Evolutionary conservation across 2,888 invertebrate genomes (phyloP).

Genomic region (Hecatera dysodea): DNA sequence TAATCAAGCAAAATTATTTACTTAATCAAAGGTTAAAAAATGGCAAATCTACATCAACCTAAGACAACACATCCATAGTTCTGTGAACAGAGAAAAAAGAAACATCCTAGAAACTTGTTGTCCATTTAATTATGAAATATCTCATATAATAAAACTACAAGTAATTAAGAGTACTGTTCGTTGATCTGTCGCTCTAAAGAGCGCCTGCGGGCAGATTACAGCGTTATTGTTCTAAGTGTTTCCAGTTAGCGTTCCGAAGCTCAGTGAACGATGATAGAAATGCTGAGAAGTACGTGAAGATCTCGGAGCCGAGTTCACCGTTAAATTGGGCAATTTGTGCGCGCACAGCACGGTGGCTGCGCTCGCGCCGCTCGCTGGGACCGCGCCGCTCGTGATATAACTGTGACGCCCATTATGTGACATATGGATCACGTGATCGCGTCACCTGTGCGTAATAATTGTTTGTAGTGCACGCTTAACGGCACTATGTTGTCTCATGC

Average conservation of each 20-base stretch:
- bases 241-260: conserved; percentile 61
- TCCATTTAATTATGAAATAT: conserved; percentile 39
- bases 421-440: conserved; percentile 81
- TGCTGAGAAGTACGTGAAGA: conserved; percentile 61
- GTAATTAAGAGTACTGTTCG: conserved; percentile 58
- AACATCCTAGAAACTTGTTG: conserved; percentile 37
- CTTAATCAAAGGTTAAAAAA: background rate
- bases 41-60: background rate
- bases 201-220: conserved; percentile 50
- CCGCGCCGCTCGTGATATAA: conserved; percentile 79
- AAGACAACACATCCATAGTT: background rate
- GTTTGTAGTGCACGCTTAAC: conserved; percentile 63
- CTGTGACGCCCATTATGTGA: conserved; percentile 86
- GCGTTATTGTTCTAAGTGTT: conserved; percentile 60
- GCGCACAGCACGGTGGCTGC: conserved; percentile 83
- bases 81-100: conserved; percentile 2
- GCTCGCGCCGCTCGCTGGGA: conserved; percentile 69
- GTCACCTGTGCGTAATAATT: conserved; percentile 75
- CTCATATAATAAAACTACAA: conserved; percentile 27
- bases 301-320: conserved; percentile 77
- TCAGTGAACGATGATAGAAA: conserved; percentile 63
- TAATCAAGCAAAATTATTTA: conserved; percentile 29
- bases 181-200: conserved; percentile 46
- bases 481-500: conserved; percentile 65
- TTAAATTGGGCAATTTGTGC: conserved; percentile 89